Evolutionary conservation across 2,797 vertebrate genomes (phyloP), one percentile per base, ranked within the genome.

Genomic region (Coendou prehensilis): DNA sequence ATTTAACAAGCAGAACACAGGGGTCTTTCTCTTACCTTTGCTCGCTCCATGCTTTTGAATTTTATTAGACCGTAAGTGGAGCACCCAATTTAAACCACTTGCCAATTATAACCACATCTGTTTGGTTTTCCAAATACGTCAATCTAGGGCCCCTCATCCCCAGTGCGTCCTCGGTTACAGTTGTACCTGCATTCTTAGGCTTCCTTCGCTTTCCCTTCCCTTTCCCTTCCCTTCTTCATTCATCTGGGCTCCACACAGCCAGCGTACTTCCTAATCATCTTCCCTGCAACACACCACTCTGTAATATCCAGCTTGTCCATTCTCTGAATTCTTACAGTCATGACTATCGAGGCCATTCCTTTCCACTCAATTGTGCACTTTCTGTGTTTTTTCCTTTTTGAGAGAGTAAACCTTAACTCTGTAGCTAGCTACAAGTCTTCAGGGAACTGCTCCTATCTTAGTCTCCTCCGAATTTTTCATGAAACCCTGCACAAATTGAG

Each of bases 81-180:
- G 50, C 80, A 71, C 54, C 30, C 47, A 50, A 13, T 37, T 50
- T 37, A 93, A 94, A 64, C 11, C 15, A 54, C 22, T 33, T 69
- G 61, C 80, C 89, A 80, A 0, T 11, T 84, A 67, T 15, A 59
- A 57, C 52, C 78, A 47, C 22, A 33, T 45, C 45, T 54, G 59
- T 56, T 22, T 93, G 76, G 45, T 89, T 91, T 76, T 78, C 52
- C 13, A 67, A 28, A 33, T 14, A 81, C 0, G n/a, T 23, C 64
- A 22, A 47, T 9, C 4, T 37, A 6, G 22, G 89, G 13, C 14
- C 59, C 28, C 37, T 30, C 9, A 1, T 5, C 45, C n/a, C 37
- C 0, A 22, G 41, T 1, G n/a, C 0, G 22, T 1, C 9, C 57
- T 61, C 23, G 1, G 17, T 76, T 54, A 69, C 0, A 4, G 26